Base-by-base conservation (phyloP, 2,797 vertebrate genomes). In the Ctenosaura bakeri region DNA sequence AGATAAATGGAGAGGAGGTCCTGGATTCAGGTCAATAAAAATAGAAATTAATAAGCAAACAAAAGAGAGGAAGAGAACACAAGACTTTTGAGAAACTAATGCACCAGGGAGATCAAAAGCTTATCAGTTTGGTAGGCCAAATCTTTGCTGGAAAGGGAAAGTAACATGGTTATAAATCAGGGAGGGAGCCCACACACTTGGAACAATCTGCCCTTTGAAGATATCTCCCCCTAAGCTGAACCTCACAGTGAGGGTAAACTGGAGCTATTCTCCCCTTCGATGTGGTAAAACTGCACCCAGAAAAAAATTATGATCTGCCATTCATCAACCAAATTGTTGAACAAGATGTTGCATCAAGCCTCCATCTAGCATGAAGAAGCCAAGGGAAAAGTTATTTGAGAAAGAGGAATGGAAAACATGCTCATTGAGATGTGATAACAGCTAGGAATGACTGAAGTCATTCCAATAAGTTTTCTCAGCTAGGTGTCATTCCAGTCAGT, bases 401-500 rank as follows among this genome's bases (percentile, higher is more conserved):
- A 84, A 94, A 32, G 88, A 94, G 91, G 73, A 95, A 90, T 93
- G 78, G 92, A 94, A 92, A 92, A 64, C 69, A 78, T 62, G 64
- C 87, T 52, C 16, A 38, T 88, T 73, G 42, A 86, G 77, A 80
- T 88, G 93, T 83, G 91, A 83, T 89, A 91, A 81, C 90, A 91
- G 62, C 93, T 93, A 95, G 90, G 95, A 93, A 95, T 9, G 64
- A 90, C 77, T 93, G 76, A 94, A 82, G 87, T 35, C 3, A 59
- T 90, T 93, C 93, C 92, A 96, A 92, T 96, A 93, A 93, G 92
- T 18, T 22, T 96, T 93, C 94, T 88, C 94, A 92, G 0, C 9
- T 95, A 95, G 86, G 88, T 96, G 93, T 50, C 88, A 96, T 94
- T 94, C 92, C 90, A 95, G 91, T 90, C 96, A 94, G 92, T 95